Conservation (phyloP, 2,888 invertebrate genomes). For the Calliopum simillimum region DNA sequence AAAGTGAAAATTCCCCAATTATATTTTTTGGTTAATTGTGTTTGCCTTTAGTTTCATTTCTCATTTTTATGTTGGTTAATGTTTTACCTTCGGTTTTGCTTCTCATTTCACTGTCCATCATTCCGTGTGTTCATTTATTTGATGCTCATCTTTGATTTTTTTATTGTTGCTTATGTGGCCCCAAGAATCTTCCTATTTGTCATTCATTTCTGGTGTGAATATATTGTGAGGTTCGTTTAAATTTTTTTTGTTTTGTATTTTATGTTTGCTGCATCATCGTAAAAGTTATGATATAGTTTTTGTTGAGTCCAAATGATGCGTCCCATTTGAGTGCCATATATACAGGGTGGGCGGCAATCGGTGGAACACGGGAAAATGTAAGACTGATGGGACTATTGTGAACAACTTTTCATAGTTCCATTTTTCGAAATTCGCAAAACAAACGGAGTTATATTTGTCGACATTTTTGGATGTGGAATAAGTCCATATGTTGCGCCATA, state of each 20-base stretch:
- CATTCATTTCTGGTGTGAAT: neutral
- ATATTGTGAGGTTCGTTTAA: neutral
- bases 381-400: too few relatives aligned
- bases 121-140: neutral
- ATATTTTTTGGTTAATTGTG: neutral
- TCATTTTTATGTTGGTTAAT: slow-evolving; percentile 16
- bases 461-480: too few relatives aligned
- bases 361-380: too few relatives aligned
- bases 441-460: too few relatives aligned
- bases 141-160: neutral
- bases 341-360: too few relatives aligned
- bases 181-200: neutral
- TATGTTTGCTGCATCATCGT: neutral
- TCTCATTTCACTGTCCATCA: neutral
- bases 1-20: neutral
- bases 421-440: too few relatives aligned
- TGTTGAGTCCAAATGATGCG: slow-evolving; percentile 50
- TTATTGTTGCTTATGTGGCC: neutral
- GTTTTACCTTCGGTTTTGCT: neutral
- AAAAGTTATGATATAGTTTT: too few relatives aligned
- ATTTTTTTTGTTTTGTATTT: neutral
- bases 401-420: too few relatives aligned
- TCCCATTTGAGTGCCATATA: too few relatives aligned
- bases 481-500: too few relatives aligned
- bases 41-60: neutral